Evolutionary conservation across 2,797 vertebrate genomes (phyloP).

Genomic region (Neomorphus geoffroyi): DNA sequence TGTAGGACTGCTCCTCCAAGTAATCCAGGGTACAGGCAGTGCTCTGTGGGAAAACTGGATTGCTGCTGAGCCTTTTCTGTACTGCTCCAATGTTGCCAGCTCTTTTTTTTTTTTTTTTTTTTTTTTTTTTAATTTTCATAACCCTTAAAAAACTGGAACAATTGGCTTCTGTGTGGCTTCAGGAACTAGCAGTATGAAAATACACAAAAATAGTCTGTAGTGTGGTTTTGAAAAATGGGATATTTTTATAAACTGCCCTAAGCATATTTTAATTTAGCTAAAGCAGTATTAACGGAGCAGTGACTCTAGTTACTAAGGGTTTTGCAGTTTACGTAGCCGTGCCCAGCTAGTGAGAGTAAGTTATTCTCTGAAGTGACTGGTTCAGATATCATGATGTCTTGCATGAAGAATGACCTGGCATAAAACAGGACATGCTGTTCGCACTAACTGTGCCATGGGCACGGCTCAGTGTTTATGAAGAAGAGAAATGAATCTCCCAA

Average conservation of each 20-base stretch:
- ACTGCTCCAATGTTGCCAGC: not conserved
- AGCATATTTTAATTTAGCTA: not conserved
- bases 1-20: not conserved
- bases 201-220: not conserved
- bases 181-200: not conserved
- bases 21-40: not conserved
- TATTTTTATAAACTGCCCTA: not conserved
- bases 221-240: not conserved
- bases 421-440: not conserved
- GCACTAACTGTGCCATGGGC: not conserved
- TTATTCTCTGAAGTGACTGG: not conserved
- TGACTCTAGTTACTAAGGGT: not conserved
- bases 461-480: not conserved
- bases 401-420: not conserved
- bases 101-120: not conserved
- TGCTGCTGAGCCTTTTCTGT: not conserved
- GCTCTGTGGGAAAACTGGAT: not conserved
- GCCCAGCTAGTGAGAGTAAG: not conserved
- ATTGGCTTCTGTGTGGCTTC: not conserved
- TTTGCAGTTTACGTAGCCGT: not conserved
- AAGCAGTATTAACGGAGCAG: not conserved
- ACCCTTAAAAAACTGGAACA: not conserved
- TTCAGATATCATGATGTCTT: fast-evolving
- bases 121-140: not conserved
- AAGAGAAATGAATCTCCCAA: not conserved